Base-by-base conservation (phyloP, 2,113 vertebrate species). In the Beaufortia kweichowensis region DNA sequence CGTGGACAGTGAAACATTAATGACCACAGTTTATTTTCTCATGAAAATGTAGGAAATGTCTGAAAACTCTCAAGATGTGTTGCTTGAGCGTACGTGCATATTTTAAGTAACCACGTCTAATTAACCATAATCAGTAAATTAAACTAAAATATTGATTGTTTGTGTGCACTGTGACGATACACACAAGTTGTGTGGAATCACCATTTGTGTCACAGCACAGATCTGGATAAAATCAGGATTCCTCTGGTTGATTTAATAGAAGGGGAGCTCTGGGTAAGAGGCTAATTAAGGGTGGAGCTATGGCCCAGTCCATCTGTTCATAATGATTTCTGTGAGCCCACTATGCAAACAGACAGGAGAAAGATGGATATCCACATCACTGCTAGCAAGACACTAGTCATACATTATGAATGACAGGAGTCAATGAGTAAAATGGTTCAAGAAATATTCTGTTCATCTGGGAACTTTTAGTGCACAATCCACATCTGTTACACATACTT, bases 271-370 rank as follows among this genome's bases (percentile, higher is more conserved):
- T 73, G 81, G 81, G 69, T 48, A 68, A 67, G 33, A 62, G 55
- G 78, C 67, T 77, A 80, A 83, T 77, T 77, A 66, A 50, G 75
- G 53, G 68, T 24, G 23, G 41, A 71, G 60, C 67, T 33, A 35
- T 29, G 62, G 72, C 79, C 68, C 66, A 76, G 62, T 68, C 77
- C 76, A 84, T 81, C 82, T 81, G 79, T 72, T 79, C 79, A 33
- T 31, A 43, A 33, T 2, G 29, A 64, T 84, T 76, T 71, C n/a
- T 69, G 24, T 41, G 70, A 48, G 24, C 19, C 31, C 68, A 39
- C 53, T 23, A 28, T 71, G 53, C 31, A 61, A 41, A 65, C 77
- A 77, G 63, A 19, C 29, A 76, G 24, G 17, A 76, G 28, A 53
- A 33, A 60, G 75, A 77, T 39, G 26, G 35, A 72, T 69, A 57